Percentiles rank a stretch among this genome's conserved stretches.
phyloP scores from a whole-genome alignment of 2,888 invertebrate genomes.

The Teinopalpus imperialis region DNA sequence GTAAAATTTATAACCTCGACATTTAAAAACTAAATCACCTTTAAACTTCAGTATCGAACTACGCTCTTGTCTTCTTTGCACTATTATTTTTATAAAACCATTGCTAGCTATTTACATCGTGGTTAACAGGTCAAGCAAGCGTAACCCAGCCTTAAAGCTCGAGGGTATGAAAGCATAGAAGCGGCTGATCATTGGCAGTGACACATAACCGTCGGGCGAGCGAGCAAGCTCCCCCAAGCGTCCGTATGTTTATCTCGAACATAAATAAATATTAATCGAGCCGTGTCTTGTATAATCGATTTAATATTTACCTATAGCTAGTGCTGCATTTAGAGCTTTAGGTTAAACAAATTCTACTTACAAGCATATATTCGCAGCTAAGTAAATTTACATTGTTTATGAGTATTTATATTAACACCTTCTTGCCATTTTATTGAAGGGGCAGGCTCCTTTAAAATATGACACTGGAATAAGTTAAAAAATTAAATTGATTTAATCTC shows the following conservation, averaged over 20 bases:
- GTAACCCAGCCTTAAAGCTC: conserved; percentile 46
- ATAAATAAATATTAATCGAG: conserved; percentile 55
- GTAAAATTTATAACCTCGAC: background rate
- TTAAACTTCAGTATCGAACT: background rate
- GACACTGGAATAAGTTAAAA: no score
- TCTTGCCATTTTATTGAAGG: background rate
- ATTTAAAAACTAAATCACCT: conserved; percentile 10
- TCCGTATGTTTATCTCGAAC: conserved; percentile 46
- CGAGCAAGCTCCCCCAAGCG: conserved; percentile 41
- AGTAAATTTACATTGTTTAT: conserved; percentile 14
- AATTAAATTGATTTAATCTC: no score
- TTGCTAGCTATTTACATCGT: conserved; percentile 21
- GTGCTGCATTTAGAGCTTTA: conserved; percentile 37
- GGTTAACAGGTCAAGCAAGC: conserved; percentile 42
- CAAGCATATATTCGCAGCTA: background rate
- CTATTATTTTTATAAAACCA: conserved; percentile 20
- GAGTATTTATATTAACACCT: background rate
- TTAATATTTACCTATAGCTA: conserved; percentile 30
- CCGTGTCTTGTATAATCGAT: conserved; percentile 37
- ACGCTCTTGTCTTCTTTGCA: conserved; percentile 3
- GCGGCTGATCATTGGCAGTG: conserved; percentile 68
- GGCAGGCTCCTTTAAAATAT: no score
- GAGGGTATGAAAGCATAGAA: conserved; percentile 51
- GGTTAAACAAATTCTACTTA: conserved; percentile 36
- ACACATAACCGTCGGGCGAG: conserved; percentile 61